Conservation (phyloP, 1,140 invertebrate species). For the Dendrolimus punctatus region DNA sequence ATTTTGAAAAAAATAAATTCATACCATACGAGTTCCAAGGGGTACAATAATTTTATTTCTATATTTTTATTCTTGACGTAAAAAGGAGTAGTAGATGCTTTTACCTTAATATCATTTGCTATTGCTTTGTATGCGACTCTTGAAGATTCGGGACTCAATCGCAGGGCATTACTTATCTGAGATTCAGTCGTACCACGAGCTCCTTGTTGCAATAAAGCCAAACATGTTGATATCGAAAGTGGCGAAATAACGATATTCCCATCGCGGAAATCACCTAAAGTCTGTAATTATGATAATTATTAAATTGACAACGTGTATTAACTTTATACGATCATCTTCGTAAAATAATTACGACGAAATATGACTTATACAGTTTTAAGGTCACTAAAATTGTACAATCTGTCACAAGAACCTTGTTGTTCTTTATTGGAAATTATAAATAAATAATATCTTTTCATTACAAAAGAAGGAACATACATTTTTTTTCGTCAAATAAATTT, state of each 20-base stretch:
- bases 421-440: too few relatives aligned
- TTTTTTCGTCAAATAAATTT: too few relatives aligned
- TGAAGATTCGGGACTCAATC: conserved; percentile 28
- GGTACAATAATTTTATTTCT: too few relatives aligned
- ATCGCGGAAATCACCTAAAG: conserved; percentile 17
- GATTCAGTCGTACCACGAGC: conserved; percentile 30
- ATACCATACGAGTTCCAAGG: too few relatives aligned
- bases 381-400: too few relatives aligned
- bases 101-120: conserved; percentile 33
- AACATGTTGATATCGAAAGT: conserved; percentile 39
- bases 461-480: too few relatives aligned
- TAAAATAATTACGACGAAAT: too few relatives aligned
- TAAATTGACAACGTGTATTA: neutral
- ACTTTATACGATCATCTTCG: too few relatives aligned
- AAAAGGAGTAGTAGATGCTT: neutral
- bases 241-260: conserved; percentile 56
- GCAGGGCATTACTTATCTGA: conserved; percentile 40
- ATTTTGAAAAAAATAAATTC: too few relatives aligned
- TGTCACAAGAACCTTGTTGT: too few relatives aligned
- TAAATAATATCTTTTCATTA: too few relatives aligned
- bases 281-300: conserved; percentile 27
- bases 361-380: too few relatives aligned
- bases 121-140: conserved; percentile 28
- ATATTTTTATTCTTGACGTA: neutral
- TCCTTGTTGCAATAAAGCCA: conserved; percentile 55